These are phyloP conservation scores for Pterostichus niger DNA, from an alignment of 2,888 invertebrate species.

Conservation along the genomic window DNA sequence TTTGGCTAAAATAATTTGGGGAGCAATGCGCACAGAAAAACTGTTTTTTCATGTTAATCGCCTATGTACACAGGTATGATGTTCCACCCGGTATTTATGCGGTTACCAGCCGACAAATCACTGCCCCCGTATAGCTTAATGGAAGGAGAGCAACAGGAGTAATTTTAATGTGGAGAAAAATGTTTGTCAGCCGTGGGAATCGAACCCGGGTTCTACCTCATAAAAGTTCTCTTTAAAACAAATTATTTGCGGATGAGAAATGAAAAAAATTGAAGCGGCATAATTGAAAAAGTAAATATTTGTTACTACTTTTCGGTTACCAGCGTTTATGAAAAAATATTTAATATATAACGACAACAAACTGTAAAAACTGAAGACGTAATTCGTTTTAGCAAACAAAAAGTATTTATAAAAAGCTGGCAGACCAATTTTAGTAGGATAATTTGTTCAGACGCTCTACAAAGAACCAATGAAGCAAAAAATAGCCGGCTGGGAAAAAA, in stretches of 20 bases:
- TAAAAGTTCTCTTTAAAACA: neutral
- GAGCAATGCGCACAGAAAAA: too few relatives aligned
- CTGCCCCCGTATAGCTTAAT: too few relatives aligned
- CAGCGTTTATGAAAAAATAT: neutral
- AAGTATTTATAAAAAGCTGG: neutral
- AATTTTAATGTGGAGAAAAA: too few relatives aligned
- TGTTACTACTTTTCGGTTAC: neutral
- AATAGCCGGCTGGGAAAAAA: slow-evolving; percentile 5
- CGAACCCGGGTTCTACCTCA: too few relatives aligned
- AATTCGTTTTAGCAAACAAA: neutral
- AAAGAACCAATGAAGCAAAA: slow-evolving; percentile 3
- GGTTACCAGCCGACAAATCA: too few relatives aligned
- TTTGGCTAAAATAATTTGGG: too few relatives aligned
- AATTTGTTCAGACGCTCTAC: neutral
- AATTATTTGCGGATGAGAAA: neutral
- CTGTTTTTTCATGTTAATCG: too few relatives aligned
- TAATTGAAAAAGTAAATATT: slow-evolving; percentile 6
- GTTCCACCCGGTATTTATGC: too few relatives aligned
- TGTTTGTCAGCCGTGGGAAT: too few relatives aligned
- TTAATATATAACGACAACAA: neutral
- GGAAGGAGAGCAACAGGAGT: too few relatives aligned
- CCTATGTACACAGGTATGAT: too few relatives aligned
- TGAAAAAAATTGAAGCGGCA: neutral
- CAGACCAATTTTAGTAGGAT: neutral
- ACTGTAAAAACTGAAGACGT: too few relatives aligned